Base-by-base conservation (phyloP, 1,140 invertebrate genomes). In the Drosophila bocki region DNA sequence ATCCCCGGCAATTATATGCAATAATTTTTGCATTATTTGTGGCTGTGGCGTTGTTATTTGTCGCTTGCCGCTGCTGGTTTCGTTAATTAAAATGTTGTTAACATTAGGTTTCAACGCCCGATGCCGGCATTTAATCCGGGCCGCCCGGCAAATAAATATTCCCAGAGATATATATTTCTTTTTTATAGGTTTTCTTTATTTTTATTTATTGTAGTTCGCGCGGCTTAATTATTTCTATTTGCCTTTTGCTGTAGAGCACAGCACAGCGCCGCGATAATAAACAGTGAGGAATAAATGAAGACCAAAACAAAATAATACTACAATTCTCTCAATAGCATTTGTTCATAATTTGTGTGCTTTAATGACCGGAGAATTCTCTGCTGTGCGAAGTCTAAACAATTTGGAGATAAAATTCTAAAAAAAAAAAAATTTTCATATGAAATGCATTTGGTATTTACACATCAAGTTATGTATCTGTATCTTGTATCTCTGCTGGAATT, bases 11-110 rank as follows among this genome's bases (percentile, higher is more conserved):
- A 78, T 75, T 61, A 48, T 50, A 41, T 75, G 59, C 60, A 35
- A 70, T 62, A 48, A 45, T 60, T 70, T 63, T 75, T 75, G 70
- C 50, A 51, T 82, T 80, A 79, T 79, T 82, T 61, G 54, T 48
- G n/a, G 56, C 44, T 48, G 59, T 19, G 60, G 35, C 48, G 56
- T 26, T 70, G 44, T 53, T 61, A 32, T 44, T 56, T 75, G 53
- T 59, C 51, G 37, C 19, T 56, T 51, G 63, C 37, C 35, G 50
- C 17, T 15, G 51, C 33, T 37, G 51, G 53, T 39, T 58, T 32
- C 58, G 61, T 85, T 88, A 88, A 88, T 88, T 88, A 88, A 88
- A 88, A 69, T 78, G 78, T 85, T 88, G 85, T 88, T 90, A 88
- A 90, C 85, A 88, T 88, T 88, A 90, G 85, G 74, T 85, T 90